phyloP scores from a whole-genome alignment of 2,888 invertebrate species.

The Zeuzera pyrina region DNA sequence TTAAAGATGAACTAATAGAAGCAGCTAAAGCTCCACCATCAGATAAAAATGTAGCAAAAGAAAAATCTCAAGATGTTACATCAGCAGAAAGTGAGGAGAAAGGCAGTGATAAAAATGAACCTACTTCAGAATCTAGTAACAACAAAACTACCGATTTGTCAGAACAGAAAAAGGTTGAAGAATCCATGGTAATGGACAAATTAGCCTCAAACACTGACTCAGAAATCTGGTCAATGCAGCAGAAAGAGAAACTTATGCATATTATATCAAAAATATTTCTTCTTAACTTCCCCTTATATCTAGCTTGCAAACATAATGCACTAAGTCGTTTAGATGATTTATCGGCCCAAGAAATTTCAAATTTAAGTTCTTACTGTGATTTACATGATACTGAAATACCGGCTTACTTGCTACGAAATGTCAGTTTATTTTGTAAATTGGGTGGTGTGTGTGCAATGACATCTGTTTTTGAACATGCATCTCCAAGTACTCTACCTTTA shows the following conservation, averaged over 20 bases:
- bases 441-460: slow-evolving; percentile 92
- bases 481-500: slow-evolving; percentile 83
- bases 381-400: slow-evolving; percentile 95
- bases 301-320: slow-evolving; percentile 89
- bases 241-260: slow-evolving; percentile 90
- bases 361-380: slow-evolving; percentile 88
- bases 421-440: slow-evolving; percentile 93
- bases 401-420: slow-evolving; percentile 90
- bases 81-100: slow-evolving; percentile 36
- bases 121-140: slow-evolving; percentile 1
- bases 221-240: slow-evolving; percentile 83
- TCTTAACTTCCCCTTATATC: slow-evolving; percentile 90
- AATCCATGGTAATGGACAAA: slow-evolving; percentile 19
- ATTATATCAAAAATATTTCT: slow-evolving; percentile 90
- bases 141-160: neutral
- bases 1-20: slow-evolving; percentile 72
- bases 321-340: slow-evolving; percentile 87
- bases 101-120: slow-evolving; percentile 20
- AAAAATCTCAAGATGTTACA: slow-evolving; percentile 27
- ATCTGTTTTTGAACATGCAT: slow-evolving; percentile 84
- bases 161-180: slow-evolving; percentile 8
- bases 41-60: slow-evolving; percentile 39
- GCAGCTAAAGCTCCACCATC: slow-evolving; percentile 37
- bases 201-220: slow-evolving; percentile 33
- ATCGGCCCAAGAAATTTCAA: slow-evolving; percentile 87